Evolutionary conservation across 1,140 invertebrate genomes (phyloP).

Genomic region (Drosophila ogumai): DNA sequence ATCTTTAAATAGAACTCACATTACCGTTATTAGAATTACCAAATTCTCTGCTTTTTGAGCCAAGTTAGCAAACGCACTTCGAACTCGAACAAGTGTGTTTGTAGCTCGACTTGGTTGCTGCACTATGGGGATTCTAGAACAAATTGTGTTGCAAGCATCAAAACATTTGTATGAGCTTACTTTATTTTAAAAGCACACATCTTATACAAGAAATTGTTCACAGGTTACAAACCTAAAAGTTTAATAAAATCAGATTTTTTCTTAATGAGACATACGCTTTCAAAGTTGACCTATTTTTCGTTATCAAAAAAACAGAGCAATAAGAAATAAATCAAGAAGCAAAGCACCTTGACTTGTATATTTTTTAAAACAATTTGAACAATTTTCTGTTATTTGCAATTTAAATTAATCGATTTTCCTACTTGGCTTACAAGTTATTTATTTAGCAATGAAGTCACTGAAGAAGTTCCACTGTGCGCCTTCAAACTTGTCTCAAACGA

Average conservation of each 20-base stretch:
- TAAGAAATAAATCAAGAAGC: background rate
- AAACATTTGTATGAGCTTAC: background rate
- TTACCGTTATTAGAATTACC: slow-evolving; percentile 20
- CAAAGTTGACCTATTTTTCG: background rate
- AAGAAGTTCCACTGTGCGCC: background rate
- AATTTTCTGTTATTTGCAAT: background rate
- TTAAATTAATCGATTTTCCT: background rate
- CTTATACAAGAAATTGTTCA: background rate
- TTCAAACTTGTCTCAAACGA: slow-evolving; percentile 73
- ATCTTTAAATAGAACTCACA: slow-evolving; percentile 1
- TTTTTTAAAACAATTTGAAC: too few species aligned
- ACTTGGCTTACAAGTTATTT: background rate
- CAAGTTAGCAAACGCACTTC: slow-evolving; percentile 33
- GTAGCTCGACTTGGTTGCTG: slow-evolving; percentile 31
- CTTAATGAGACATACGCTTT: background rate
- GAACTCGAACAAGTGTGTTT: slow-evolving; percentile 43
- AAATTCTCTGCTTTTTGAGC: slow-evolving; percentile 14
- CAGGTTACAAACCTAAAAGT: background rate
- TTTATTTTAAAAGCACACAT: background rate
- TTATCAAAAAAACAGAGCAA: background rate
- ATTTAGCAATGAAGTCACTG: background rate
- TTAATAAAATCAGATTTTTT: too few species aligned
- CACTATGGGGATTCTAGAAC: background rate
- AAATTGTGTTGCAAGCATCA: background rate
- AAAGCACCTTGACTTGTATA: too few species aligned